Evolutionary conservation across 2,888 invertebrate genomes (phyloP).

Genomic region (Ernsta delagoae): DNA sequence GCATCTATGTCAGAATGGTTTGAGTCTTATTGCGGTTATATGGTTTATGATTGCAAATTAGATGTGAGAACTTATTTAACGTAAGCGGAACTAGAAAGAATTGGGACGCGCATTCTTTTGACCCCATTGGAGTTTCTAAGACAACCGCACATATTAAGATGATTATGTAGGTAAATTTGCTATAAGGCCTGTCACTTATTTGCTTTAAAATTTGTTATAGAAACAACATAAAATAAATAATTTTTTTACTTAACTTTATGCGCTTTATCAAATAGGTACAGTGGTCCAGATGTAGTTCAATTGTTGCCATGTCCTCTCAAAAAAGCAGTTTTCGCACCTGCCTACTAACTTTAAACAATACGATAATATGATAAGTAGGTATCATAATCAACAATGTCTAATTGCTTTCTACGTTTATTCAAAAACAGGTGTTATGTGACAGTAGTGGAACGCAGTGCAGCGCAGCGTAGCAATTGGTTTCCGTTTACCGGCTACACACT

Average conservation of each 20-base stretch:
- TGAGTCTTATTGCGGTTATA: slow-evolving; percentile 3
- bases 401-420: slow-evolving; percentile 24
- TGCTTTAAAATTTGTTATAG: too few relatives aligned
- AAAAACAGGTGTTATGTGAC: slow-evolving; percentile 23
- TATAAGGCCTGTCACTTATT: background rate
- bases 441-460: slow-evolving; percentile 19
- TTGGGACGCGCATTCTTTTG: slow-evolving; percentile 52
- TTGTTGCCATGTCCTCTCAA: too few relatives aligned
- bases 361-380: too few relatives aligned
- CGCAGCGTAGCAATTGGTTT: slow-evolving; percentile 18
- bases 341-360: too few relatives aligned
- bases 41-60: slow-evolving; percentile 26
- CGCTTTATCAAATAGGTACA: too few relatives aligned
- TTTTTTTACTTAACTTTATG: background rate
- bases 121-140: slow-evolving; percentile 59
- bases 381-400: background rate
- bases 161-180: too few relatives aligned
- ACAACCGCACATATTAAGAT: too few relatives aligned
- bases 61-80: slow-evolving; percentile 19
- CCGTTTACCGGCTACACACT: slow-evolving; percentile 14
- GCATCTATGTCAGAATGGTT: too few relatives aligned
- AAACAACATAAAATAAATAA: background rate
- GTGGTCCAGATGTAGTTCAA: too few relatives aligned
- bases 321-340: too few relatives aligned
- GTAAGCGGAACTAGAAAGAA: slow-evolving; percentile 58